Conservation (phyloP, 1,140 invertebrate genomes). For the Lethocerus indicus region DNA sequence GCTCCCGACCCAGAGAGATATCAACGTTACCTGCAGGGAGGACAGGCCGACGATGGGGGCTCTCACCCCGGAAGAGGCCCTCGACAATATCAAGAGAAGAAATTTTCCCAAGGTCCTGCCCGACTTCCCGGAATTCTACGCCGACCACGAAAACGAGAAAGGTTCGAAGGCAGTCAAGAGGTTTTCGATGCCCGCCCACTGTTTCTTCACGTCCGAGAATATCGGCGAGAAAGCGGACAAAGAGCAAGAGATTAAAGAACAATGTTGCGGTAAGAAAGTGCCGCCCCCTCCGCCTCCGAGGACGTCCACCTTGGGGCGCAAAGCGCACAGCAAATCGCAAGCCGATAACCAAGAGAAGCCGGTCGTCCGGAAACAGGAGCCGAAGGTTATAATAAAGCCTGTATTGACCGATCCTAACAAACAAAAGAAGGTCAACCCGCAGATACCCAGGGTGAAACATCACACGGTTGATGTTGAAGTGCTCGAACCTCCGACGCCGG, state of each 20-base stretch:
- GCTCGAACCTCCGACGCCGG: not conserved
- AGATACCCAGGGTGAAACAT: slow-evolving; percentile 25
- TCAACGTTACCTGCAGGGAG: slow-evolving; percentile 51
- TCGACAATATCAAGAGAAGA: slow-evolving; percentile 49
- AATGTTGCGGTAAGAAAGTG: slow-evolving; percentile 27
- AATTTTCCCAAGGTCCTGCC: slow-evolving; percentile 71
- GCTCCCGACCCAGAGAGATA: slow-evolving; percentile 27
- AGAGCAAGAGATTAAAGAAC: too few relatives aligned
- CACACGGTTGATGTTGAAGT: slow-evolving; percentile 12
- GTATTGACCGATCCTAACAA: slow-evolving; percentile 22
- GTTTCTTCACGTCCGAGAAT: slow-evolving; percentile 12
- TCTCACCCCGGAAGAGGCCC: slow-evolving; percentile 44
- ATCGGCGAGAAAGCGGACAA: not conserved
- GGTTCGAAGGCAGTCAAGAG: slow-evolving; percentile 11
- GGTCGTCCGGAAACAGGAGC: slow-evolving; percentile 21
- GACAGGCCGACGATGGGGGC: slow-evolving; percentile 21
- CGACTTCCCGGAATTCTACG: slow-evolving; percentile 34
- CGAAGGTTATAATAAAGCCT: slow-evolving; percentile 32
- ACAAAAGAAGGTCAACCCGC: slow-evolving; percentile 22
- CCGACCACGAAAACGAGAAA: slow-evolving; percentile 17
- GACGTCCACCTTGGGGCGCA: slow-evolving; percentile 37
- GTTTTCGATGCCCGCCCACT: slow-evolving; percentile 10
- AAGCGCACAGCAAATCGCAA: slow-evolving; percentile 21
- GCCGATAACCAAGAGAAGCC: slow-evolving; percentile 22
- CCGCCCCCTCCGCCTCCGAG: slow-evolving; percentile 45